Evolutionary conservation across 2,113 vertebrate genomes (phyloP), one percentile per base, ranked within the genome.

Genomic region (Pristiophorus japonicus): DNA sequence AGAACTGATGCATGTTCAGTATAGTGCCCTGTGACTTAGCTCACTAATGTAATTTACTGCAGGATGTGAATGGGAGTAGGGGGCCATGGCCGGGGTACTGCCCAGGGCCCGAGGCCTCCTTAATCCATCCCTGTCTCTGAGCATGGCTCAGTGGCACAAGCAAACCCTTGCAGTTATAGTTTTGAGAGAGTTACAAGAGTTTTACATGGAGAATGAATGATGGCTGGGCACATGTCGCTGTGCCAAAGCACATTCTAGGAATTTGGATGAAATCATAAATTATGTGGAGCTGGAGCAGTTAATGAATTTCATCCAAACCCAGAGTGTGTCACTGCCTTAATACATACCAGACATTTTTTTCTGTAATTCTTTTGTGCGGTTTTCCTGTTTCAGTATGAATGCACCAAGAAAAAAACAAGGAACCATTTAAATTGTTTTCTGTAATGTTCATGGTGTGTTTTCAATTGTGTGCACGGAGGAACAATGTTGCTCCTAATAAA

Each of bases 181-280:
- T n/a, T 38, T 63, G 59, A 63, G 88, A 70, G 92, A 47, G 65
- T 55, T 94, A 47, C 63, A 51, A 11, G 24, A 70, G 70, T 24
- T 70, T 92, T 63, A 65, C 14, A 34, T 55, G 84, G 27, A 42
- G 16, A 88, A 92, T 92, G 73, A 78, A 78, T 45, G 78, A 73
- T 42, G 59, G 62, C 16, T 47, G 92, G 42, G 27, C 20, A 94
- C 42, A 70, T 94, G 24, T 94, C 66, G n/a, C 66, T 67, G 42
- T 92, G 42, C 93, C 42, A 70, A 30, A 94, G 38, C 92, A 47
- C 4, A 70, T 30, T 47, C 63, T 70, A 67, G 65, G 66, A 34
- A 70, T 70, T 94, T 67, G 92, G 92, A 47, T 94, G 38, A 94
- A 94, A 67, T 94, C n/a, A n/a, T 70, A 70, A 92, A 65, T 92